phyloP scores from a whole-genome alignment of 2,797 vertebrate species.

The Arrhamphus sclerolepis region DNA sequence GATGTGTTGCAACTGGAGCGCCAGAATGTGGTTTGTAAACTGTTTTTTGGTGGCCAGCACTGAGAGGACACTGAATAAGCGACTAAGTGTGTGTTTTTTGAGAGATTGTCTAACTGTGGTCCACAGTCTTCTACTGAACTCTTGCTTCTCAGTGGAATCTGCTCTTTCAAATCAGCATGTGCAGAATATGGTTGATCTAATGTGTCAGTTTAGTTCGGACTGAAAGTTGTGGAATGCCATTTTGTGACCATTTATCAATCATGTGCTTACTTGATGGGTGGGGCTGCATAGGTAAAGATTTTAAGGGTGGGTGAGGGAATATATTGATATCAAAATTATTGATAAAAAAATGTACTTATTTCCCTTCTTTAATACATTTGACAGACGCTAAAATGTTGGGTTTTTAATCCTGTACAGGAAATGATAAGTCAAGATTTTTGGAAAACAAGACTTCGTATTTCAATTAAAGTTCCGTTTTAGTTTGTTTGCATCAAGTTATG shows the following conservation, averaged over 20 bases:
- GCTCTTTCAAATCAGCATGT: slow-evolving; percentile 25
- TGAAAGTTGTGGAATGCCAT: background rate
- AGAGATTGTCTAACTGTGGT: slow-evolving; percentile 22
- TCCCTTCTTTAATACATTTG: slow-evolving; percentile 11
- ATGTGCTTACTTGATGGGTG: background rate
- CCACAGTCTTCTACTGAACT: slow-evolving; percentile 10
- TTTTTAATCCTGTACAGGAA: slow-evolving; percentile 14
- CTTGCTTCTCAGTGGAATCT: slow-evolving; percentile 6
- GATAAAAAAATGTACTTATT: slow-evolving; percentile 8
- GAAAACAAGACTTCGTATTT: background rate
- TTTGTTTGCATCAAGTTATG: too few species aligned
- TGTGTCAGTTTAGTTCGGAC: background rate
- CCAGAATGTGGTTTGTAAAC: slow-evolving; percentile 20
- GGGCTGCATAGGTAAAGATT: slow-evolving; percentile 7
- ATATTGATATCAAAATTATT: slow-evolving; percentile 4
- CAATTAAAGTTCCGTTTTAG: slow-evolving; percentile 1
- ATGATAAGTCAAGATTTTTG: slow-evolving; percentile 16
- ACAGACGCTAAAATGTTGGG: slow-evolving; percentile 3
- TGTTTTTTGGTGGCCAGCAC: slow-evolving; percentile 51
- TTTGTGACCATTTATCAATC: background rate
- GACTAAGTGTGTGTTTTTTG: slow-evolving; percentile 27
- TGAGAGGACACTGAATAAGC: slow-evolving; percentile 36
- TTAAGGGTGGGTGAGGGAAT: slow-evolving; percentile 20
- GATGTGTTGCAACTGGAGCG: background rate
- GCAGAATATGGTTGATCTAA: slow-evolving; percentile 24